A percentile compares a stretch with the other conserved stretches of the same genome.
These are phyloP conservation scores for Stenolophus ochropezus DNA, from an alignment of 2,888 invertebrate genomes.

Conservation along the genomic window DNA sequence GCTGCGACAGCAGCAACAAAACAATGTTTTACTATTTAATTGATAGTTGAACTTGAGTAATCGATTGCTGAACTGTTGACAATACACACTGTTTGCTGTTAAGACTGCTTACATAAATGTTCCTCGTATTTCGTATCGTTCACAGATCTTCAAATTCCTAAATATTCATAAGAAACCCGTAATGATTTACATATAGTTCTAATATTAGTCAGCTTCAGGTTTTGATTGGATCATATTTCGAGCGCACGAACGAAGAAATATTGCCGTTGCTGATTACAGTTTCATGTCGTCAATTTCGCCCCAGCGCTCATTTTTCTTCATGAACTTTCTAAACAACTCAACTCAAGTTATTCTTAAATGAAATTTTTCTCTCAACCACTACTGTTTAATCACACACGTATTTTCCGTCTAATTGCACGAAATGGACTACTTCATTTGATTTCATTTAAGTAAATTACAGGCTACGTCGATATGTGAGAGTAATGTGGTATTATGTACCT, in stretches of 20 bases:
- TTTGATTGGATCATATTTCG: slow-evolving; percentile 37
- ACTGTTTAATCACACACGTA: neutral
- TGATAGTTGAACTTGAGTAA: slow-evolving; percentile 29
- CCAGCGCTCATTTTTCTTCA: neutral
- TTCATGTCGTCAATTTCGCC: neutral
- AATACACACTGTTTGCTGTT: neutral
- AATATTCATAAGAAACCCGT: neutral
- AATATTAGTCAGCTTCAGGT: neutral
- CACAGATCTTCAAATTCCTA: neutral
- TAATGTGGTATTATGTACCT: no score
- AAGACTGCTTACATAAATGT: neutral
- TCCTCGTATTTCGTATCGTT: neutral
- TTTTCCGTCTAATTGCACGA: neutral
- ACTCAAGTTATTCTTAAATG: no score
- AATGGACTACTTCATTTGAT: neutral
- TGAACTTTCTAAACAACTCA: neutral
- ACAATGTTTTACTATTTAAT: slow-evolving; percentile 35
- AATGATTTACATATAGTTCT: neutral
- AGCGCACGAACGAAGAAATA: slow-evolving; percentile 5
- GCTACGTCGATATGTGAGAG: no score
- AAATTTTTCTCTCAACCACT: no score
- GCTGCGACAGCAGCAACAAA: slow-evolving; percentile 3
- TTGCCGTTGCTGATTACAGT: neutral
- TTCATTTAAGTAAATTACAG: neutral
- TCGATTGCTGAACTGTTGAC: slow-evolving; percentile 23